Evolutionary conservation across 2,113 vertebrate species (phyloP).

Genomic region (Oryzias celebensis): DNA sequence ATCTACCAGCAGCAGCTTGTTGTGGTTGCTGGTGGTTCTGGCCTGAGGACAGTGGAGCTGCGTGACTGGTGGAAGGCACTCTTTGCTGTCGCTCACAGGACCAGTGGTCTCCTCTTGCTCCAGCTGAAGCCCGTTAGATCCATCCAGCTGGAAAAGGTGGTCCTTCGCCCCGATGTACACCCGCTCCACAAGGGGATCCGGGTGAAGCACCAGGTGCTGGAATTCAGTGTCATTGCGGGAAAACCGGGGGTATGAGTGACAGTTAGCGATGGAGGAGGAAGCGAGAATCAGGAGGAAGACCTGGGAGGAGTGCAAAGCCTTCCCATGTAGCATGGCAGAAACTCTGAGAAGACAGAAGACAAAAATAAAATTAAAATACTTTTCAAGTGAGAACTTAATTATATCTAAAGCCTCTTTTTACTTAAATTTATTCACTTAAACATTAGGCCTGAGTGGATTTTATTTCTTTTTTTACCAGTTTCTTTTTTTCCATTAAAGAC

Average conservation of each 20-base stretch:
- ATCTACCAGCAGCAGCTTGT: slow-evolving; percentile 91
- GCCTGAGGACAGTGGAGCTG: slow-evolving; percentile 87
- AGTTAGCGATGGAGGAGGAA: slow-evolving; percentile 43
- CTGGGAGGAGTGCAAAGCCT: slow-evolving; percentile 74
- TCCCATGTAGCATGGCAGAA: slow-evolving; percentile 91
- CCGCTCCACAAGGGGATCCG: slow-evolving; percentile 82
- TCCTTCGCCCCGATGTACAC: slow-evolving; percentile 91
- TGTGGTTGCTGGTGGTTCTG: slow-evolving; percentile 85
- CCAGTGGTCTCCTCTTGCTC: slow-evolving; percentile 84
- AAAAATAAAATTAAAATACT: slow-evolving; percentile 10
- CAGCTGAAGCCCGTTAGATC: slow-evolving; percentile 76
- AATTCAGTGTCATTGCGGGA: slow-evolving; percentile 83
- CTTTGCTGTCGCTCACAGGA: slow-evolving; percentile 89
- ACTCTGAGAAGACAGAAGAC: slow-evolving; percentile 70
- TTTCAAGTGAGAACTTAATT: background rate
- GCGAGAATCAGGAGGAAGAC: slow-evolving; percentile 74
- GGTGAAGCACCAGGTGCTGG: slow-evolving; percentile 90
- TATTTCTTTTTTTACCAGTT: background rate
- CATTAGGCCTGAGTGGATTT: background rate
- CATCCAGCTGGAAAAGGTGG: slow-evolving; percentile 90
- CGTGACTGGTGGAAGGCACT: slow-evolving; percentile 89
- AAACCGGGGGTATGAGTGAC: slow-evolving; percentile 79
- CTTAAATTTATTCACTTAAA: background rate
- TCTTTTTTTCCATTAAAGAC: background rate
- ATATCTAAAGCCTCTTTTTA: background rate